Evolutionary conservation across 2,888 invertebrate genomes (phyloP).

Genomic region (Drosophila macrothrix): DNA sequence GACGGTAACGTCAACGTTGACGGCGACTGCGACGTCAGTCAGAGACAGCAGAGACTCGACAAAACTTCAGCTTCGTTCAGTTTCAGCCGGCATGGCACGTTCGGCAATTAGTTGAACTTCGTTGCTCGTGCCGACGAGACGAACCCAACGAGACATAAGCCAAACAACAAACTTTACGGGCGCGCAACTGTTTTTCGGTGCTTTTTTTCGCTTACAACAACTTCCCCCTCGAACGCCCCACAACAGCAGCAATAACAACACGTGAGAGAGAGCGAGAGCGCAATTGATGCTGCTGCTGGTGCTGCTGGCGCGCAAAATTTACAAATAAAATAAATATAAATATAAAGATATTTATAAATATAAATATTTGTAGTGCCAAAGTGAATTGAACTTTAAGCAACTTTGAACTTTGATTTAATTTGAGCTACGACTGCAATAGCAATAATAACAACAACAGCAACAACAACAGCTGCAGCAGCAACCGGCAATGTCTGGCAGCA

Average conservation of each 20-base stretch:
- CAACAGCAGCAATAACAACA: conserved; percentile 30
- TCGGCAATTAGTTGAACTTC: conserved; percentile 80
- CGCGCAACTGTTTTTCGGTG: conserved; percentile 45
- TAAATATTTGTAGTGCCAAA: conserved; percentile 27
- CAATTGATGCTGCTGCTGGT: conserved; percentile 14
- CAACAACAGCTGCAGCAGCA: conserved; percentile 6
- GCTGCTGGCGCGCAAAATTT: conserved; percentile 26
- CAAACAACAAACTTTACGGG: conserved; percentile 44
- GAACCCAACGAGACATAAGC: conserved; percentile 53
- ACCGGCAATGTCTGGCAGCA: conserved; percentile 58
- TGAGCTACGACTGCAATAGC: conserved; percentile 27
- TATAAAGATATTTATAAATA: conserved; percentile 9
- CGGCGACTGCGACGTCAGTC: conserved; percentile 25
- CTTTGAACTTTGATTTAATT: conserved; percentile 62
- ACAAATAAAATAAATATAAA: conserved; percentile 10
- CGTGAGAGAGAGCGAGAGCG: conserved; percentile 34
- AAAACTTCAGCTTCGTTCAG: conserved; percentile 53
- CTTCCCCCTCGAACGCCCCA: conserved; percentile 8
- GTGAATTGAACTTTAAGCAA: conserved; percentile 60
- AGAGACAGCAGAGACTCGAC: conserved; percentile 32
- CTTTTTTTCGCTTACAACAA: conserved; percentile 19
- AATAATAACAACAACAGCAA: conserved; percentile 19
- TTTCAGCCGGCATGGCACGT: conserved; percentile 49
- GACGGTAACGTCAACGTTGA: conserved; percentile 27
- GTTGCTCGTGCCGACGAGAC: conserved; percentile 77